A percentile compares a stretch with the other conserved stretches of the same genome.
Evolutionary conservation across 2,797 vertebrate genomes (phyloP).

Genomic region (Myotis daubentonii): DNA sequence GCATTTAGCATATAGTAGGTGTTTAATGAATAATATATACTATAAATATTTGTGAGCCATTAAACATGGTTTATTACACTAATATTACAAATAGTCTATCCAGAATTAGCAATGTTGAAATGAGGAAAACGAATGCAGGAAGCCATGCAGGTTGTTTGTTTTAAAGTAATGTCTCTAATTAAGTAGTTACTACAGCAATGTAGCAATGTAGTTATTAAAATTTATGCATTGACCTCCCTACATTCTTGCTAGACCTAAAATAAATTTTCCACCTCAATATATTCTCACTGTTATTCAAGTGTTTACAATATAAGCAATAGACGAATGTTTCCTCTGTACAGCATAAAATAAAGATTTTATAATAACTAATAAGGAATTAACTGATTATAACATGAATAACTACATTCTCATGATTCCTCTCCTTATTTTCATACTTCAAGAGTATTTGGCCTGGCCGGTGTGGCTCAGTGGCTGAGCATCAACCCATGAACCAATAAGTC

Average conservation of each 20-base stretch:
- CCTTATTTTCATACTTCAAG: no score
- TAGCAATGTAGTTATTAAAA: slow-evolving; percentile 21
- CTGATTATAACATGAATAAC: slow-evolving; percentile 23
- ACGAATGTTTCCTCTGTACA: background rate
- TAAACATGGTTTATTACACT: slow-evolving; percentile 33
- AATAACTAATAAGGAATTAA: slow-evolving; percentile 30
- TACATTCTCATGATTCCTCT: background rate
- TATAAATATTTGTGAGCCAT: slow-evolving; percentile 25
- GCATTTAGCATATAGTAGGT: background rate
- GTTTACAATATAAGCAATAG: background rate
- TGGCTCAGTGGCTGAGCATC: no score
- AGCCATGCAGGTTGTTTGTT: background rate
- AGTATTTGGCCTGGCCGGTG: no score
- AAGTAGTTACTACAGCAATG: background rate
- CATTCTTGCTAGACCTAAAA: slow-evolving; percentile 24
- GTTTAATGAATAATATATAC: background rate
- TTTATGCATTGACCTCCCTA: background rate
- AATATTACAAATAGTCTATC: background rate
- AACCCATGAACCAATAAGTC: no score
- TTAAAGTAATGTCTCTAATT: background rate
- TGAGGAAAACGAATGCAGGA: slow-evolving; percentile 25
- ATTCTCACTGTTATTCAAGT: background rate
- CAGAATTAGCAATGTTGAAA: slow-evolving; percentile 25
- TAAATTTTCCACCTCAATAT: background rate
- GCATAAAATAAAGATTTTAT: background rate